These are phyloP conservation scores for Engraulis encrasicolus DNA, from an alignment of 2,113 vertebrate genomes.

Conservation along the genomic window DNA sequence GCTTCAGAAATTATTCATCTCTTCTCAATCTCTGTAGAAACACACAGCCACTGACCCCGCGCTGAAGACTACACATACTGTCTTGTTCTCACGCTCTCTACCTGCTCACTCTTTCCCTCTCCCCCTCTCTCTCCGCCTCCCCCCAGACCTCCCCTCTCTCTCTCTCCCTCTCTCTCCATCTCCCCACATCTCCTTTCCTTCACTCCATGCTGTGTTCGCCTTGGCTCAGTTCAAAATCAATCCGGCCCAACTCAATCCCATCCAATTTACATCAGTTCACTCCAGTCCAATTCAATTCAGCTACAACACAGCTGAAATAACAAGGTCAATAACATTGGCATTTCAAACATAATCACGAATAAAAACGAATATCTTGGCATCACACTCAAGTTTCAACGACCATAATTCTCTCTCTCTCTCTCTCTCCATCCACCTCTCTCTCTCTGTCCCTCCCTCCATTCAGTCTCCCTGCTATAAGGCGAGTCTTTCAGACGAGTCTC, in stretches of 20 bases:
- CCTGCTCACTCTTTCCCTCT: background rate
- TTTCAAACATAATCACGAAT: background rate
- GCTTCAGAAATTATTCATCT: slow-evolving; percentile 5
- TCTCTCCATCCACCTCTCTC: background rate
- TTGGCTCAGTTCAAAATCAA: background rate
- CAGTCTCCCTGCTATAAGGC: no score
- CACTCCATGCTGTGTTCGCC: no score
- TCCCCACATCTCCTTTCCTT: no score
- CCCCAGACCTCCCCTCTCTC: background rate
- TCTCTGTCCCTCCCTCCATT: no score
- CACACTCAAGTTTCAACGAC: background rate
- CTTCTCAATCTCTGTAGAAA: slow-evolving; percentile 3
- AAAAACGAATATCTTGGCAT: background rate
- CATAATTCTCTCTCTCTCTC: slow-evolving; percentile 29
- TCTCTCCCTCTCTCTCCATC: background rate
- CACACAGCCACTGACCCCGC: background rate
- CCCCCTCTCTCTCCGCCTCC: background rate
- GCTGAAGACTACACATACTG: background rate
- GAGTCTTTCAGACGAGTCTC: slow-evolving; percentile 7
- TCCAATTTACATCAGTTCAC: background rate
- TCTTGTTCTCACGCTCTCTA: background rate
- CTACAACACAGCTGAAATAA: background rate
- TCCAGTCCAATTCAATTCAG: background rate
- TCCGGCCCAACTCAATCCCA: background rate
- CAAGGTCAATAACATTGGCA: background rate